Base-by-base conservation (phyloP, 2,113 vertebrate genomes). In the Gila orcuttii region DNA sequence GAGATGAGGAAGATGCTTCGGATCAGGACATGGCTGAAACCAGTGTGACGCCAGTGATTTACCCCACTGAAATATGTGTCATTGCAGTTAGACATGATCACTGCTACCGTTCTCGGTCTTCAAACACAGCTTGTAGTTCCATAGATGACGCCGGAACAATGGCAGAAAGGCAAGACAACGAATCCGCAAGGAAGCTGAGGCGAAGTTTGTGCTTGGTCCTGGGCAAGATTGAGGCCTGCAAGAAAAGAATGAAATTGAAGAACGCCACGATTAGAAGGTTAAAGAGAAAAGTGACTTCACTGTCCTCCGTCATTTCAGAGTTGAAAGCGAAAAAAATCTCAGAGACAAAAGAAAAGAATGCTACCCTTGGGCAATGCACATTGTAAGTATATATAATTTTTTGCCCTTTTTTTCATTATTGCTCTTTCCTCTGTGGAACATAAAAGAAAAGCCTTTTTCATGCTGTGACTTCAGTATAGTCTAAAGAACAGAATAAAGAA, bases 61-160 rank as follows among this genome's bases (percentile, higher is more conserved):
- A 73, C 36, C 69, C 69, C 69, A 42, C 33, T n/a, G 69, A 73
- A n/a, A 42, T 73, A 23, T 73, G 69, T 2, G 36, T 73, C 9
- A 6, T n/a, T 42, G 69, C 69, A 73, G 69, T 73, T 73, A 23
- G 69, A 73, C 69, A 73, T 5, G 69, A 73, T 73, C 69, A 73
- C 21, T 73, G 69, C 69, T 73, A 73, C 36, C 2, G 36, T n/a
- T 71, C 68, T 42, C 11, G 68, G 33, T 71, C 68, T 71, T 23
- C 33, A 71, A 71, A 71, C 68, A 39, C 33, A 69, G 62, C 62
- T 31, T 19, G 64, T 17, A 66, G 64, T 33, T 68, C 64, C 64
- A 33, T 19, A 19, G 69, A n/a, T 13, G 15, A 19, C 15, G 21
- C 31, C 15, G 21, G 4, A 19, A 6, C 69, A 42, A 68, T 6